A percentile compares a stretch with the other conserved stretches of the same genome.
Conservation (phyloP, 2,888 invertebrate species). For the Pterostichus niger region DNA sequence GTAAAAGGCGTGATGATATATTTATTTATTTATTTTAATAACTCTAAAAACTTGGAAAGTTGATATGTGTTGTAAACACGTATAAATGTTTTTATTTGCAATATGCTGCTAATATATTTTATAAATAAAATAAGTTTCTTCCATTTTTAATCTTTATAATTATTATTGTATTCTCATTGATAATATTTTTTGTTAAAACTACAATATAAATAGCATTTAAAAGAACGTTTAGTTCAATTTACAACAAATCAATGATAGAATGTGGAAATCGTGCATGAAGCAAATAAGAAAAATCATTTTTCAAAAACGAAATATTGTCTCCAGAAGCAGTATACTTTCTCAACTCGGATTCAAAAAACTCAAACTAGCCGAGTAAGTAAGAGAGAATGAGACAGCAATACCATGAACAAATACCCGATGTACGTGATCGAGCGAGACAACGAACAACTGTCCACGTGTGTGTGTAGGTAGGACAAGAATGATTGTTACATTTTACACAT, state of each 20-base stretch:
- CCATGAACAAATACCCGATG: background rate
- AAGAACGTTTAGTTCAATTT: constrained; percentile 1
- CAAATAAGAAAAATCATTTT: constrained; percentile 6
- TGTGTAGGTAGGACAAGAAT: constrained; percentile 30
- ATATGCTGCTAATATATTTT: too few species aligned
- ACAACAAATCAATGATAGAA: background rate
- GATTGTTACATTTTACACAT: constrained; percentile 59
- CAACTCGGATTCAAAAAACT: background rate
- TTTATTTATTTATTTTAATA: too few species aligned
- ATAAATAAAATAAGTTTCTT: too few species aligned
- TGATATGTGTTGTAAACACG: too few species aligned
- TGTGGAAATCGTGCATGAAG: constrained; percentile 43
- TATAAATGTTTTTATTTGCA: too few species aligned
- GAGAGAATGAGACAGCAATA: background rate
- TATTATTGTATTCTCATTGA: background rate
- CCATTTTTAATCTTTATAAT: too few species aligned
- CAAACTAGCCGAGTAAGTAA: background rate
- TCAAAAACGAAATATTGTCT: constrained; percentile 12
- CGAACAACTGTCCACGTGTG: background rate
- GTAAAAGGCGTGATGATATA: too few species aligned
- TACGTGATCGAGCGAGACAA: background rate
- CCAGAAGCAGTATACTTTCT: constrained; percentile 29
- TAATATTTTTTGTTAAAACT: background rate
- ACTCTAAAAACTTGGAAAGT: too few species aligned
- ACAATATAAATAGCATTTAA: constrained; percentile 7